Evolutionary conservation across 64 coral and sea anemone genomes (phyloP).

Genomic region (Montipora cactus): DNA sequence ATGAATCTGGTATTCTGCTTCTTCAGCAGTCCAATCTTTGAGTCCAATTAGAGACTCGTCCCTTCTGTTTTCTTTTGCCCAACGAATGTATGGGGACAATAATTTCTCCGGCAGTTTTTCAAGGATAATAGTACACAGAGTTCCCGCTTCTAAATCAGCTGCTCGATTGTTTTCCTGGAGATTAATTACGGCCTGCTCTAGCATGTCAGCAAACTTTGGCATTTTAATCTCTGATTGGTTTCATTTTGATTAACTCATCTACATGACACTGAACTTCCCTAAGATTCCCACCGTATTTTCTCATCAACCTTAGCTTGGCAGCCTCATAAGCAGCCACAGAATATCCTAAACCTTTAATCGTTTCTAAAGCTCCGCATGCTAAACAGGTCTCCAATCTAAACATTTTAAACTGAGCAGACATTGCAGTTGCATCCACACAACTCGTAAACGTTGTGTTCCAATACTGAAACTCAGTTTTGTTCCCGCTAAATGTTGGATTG

Average conservation of each 20-base stretch:
- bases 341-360: slow-evolving; percentile 66
- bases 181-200: slow-evolving; percentile 60
- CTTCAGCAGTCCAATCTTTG: slow-evolving; percentile 59
- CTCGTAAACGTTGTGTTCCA: slow-evolving; percentile 57
- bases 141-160: slow-evolving; percentile 69
- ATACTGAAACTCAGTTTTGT: slow-evolving; percentile 45
- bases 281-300: slow-evolving; percentile 72
- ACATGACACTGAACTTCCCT: slow-evolving; percentile 78
- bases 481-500: slow-evolving; percentile 20
- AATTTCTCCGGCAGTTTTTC: slow-evolving; percentile 59
- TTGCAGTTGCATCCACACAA: slow-evolving; percentile 46
- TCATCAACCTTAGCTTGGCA: slow-evolving; percentile 8
- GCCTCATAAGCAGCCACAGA: slow-evolving; percentile 45
- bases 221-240: slow-evolving; percentile 67
- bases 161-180: slow-evolving; percentile 64
- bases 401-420: slow-evolving; percentile 63
- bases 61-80: slow-evolving; percentile 6
- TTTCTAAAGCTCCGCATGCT: slow-evolving; percentile 51
- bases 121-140: slow-evolving; percentile 70
- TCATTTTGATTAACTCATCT: slow-evolving; percentile 59
- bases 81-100: slow-evolving; percentile 40
- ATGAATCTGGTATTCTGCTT: slow-evolving; percentile 62
- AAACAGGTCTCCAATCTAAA: slow-evolving; percentile 57
- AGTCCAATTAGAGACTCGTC: slow-evolving; percentile 29
- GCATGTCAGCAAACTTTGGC: slow-evolving; percentile 70